phyloP scores from a whole-genome alignment of 2,888 invertebrate genomes.

The Calameuta idolon region DNA sequence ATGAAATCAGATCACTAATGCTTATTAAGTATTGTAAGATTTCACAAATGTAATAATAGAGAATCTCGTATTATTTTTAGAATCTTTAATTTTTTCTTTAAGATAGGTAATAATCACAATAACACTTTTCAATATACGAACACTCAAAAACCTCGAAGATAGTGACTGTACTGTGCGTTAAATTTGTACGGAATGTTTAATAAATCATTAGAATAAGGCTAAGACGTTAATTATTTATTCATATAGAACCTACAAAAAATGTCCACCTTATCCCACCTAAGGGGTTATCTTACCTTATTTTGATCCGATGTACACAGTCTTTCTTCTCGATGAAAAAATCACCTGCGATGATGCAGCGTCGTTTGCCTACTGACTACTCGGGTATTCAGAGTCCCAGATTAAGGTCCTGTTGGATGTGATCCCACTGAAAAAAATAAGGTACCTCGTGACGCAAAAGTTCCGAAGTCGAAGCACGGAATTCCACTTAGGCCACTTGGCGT shows the following conservation, averaged over 20 bases:
- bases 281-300: neutral
- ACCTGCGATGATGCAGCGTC: neutral
- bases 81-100: neutral
- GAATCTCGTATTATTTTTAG: neutral
- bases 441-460: neutral
- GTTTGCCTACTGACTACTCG: neutral
- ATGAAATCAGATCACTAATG: neutral
- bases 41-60: neutral
- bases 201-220: neutral
- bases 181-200: neutral
- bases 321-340: neutral
- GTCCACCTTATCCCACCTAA: neutral
- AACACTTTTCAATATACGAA: neutral
- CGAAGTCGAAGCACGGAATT: slow-evolving; percentile 39
- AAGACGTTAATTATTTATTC: neutral
- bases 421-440: neutral
- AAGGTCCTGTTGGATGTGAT: neutral
- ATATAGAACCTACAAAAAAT: too few species aligned
- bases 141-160: neutral
- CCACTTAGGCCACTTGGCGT: slow-evolving; percentile 42
- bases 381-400: neutral
- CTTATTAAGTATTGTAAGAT: neutral
- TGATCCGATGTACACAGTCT: neutral
- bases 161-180: neutral
- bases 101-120: neutral